Conservation (phyloP, 2,113 vertebrate genomes). For the Grallaria varia region DNA sequence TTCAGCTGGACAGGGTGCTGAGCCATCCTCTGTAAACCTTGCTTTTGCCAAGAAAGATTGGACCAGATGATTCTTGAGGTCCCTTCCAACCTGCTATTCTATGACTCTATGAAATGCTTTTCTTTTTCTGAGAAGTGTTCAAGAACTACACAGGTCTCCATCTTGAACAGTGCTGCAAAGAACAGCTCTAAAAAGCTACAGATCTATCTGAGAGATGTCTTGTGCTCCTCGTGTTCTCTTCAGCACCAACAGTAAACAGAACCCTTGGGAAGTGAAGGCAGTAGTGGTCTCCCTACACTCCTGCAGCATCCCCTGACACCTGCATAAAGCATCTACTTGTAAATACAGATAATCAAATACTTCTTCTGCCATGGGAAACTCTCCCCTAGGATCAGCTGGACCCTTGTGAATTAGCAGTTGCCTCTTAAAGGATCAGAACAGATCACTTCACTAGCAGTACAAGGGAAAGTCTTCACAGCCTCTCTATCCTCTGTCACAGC, state of each 20-base stretch:
- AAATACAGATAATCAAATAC: neutral
- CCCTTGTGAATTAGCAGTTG: neutral
- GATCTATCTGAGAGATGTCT: neutral
- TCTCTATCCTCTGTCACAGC: neutral
- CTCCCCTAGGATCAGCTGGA: neutral
- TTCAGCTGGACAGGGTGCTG: neutral
- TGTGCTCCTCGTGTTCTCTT: neutral
- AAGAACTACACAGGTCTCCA: neutral
- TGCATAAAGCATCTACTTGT: neutral
- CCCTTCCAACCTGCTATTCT: neutral
- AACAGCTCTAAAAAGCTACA: neutral
- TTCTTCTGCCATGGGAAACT: neutral
- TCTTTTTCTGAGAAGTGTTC: neutral
- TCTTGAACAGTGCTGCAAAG: neutral
- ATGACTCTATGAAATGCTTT: neutral
- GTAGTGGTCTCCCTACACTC: neutral
- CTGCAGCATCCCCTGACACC: neutral
- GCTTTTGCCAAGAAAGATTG: neutral
- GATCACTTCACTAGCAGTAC: neutral
- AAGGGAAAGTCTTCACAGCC: neutral
- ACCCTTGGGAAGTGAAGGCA: neutral
- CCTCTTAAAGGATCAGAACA: neutral
- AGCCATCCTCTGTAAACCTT: neutral
- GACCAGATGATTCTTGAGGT: neutral
- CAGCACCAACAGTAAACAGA: neutral